A percentile compares a stretch with the other conserved stretches of the same genome.
These are phyloP conservation scores for Rostratula benghalensis DNA, from an alignment of 2,113 vertebrate species.

Conservation along the genomic window DNA sequence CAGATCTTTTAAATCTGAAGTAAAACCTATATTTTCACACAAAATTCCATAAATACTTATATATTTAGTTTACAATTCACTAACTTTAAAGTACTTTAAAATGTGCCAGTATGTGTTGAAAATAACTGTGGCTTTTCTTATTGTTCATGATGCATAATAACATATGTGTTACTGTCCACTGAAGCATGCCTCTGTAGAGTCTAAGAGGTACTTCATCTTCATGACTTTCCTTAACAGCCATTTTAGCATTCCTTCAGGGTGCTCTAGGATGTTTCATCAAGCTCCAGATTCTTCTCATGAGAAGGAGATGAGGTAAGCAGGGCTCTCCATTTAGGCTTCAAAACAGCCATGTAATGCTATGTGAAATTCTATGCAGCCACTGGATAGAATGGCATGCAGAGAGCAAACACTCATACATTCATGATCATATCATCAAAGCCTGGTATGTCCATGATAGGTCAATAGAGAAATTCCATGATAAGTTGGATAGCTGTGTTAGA, in stretches of 20 bases:
- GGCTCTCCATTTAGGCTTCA: conserved; percentile 44
- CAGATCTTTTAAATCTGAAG: neutral
- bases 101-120: neutral
- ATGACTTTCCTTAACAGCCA: conserved; percentile 52
- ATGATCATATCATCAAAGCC: conserved; percentile 71
- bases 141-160: neutral
- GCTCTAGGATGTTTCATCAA: conserved; percentile 37
- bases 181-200: neutral
- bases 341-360: conserved; percentile 60
- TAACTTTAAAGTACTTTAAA: neutral
- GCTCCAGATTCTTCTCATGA: conserved; percentile 71
- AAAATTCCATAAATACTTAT: neutral
- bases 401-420: conserved; percentile 69
- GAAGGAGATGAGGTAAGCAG: conserved; percentile 80
- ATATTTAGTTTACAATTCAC: neutral
- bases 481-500: neutral
- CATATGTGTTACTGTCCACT: neutral
- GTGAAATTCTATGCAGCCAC: conserved; percentile 58
- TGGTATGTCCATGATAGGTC: conserved; percentile 45
- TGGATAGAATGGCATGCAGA: conserved; percentile 58
- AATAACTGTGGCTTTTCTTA: neutral
- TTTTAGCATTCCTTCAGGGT: conserved; percentile 60
- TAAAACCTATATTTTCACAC: neutral
- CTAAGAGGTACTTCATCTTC: conserved; percentile 12
- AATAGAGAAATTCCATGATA: conserved; percentile 13